Evolutionary conservation across 2,797 vertebrate genomes (phyloP).

Genomic region (Bradypodion ventrale): DNA sequence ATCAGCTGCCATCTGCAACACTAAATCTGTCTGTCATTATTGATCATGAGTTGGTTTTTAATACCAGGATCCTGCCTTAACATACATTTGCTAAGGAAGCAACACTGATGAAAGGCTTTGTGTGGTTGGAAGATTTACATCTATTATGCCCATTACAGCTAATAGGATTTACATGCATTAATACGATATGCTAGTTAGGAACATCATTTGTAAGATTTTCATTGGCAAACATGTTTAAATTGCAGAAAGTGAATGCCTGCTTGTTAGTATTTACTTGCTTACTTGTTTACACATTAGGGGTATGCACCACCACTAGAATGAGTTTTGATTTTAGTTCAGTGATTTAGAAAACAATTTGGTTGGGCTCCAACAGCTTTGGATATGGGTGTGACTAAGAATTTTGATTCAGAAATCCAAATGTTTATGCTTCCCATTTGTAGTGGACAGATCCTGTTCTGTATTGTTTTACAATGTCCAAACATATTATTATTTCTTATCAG

Average conservation of each 20-base stretch:
- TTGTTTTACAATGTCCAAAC: no score
- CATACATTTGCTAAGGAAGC: background rate
- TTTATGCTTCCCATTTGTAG: no score
- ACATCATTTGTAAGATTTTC: background rate
- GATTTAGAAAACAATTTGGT: background rate
- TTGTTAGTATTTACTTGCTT: background rate
- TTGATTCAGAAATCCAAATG: background rate
- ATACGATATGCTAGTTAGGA: background rate
- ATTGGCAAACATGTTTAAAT: background rate
- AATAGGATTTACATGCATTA: slow-evolving; percentile 17
- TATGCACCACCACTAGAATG: background rate
- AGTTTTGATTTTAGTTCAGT: background rate
- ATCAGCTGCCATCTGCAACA: background rate
- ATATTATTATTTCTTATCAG: background rate
- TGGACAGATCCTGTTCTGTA: background rate
- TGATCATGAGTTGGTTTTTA: slow-evolving; percentile 17
- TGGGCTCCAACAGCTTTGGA: background rate
- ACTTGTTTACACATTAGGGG: background rate
- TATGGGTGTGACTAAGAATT: background rate
- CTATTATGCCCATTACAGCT: background rate
- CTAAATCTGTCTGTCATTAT: background rate
- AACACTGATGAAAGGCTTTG: background rate
- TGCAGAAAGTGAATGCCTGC: background rate
- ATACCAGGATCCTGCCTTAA: background rate
- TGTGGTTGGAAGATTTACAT: background rate